phyloP scores from a whole-genome alignment of 1,140 invertebrate species.

The Drosophila ironensis region DNA sequence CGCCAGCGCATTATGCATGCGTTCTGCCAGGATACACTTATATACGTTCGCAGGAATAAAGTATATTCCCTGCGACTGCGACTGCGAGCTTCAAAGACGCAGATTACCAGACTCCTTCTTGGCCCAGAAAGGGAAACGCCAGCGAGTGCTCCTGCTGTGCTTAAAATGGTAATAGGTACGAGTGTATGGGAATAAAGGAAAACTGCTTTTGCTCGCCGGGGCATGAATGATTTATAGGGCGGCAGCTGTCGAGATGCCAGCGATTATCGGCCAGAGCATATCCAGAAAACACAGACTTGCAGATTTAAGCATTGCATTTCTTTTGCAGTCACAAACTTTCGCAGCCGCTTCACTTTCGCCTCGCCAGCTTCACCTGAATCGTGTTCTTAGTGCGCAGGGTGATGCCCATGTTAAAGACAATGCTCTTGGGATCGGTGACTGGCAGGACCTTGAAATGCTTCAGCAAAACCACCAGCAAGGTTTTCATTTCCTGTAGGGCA shows the following conservation, averaged over 20 bases:
- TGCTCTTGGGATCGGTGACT: constrained; percentile 71
- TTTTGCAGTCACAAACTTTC: background rate
- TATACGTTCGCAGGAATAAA: too few species aligned
- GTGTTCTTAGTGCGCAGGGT: constrained; percentile 54
- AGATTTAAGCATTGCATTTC: background rate
- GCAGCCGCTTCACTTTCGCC: background rate
- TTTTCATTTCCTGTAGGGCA: constrained; percentile 83
- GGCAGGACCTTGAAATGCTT: constrained; percentile 68
- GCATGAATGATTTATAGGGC: constrained; percentile 72
- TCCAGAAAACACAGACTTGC: background rate
- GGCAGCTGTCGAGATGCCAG: constrained; percentile 40
- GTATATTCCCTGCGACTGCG: too few species aligned
- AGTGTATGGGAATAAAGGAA: constrained; percentile 7
- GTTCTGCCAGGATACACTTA: too few species aligned
- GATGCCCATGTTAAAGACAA: constrained; percentile 60
- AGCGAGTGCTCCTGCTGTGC: constrained; percentile 14
- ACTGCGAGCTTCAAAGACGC: constrained; percentile 52
- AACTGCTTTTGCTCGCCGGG: constrained; percentile 53
- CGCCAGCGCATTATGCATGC: constrained; percentile 64
- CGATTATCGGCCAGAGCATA: constrained; percentile 55
- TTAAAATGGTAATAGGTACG: constrained; percentile 21
- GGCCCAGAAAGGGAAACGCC: constrained; percentile 3
- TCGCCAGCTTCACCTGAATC: constrained; percentile 53
- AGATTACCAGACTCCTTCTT: constrained; percentile 43
- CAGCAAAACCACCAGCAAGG: constrained; percentile 79